These are phyloP conservation scores for Calyptomena viridis DNA, from an alignment of 2,113 vertebrate species.

Conservation along the genomic window DNA sequence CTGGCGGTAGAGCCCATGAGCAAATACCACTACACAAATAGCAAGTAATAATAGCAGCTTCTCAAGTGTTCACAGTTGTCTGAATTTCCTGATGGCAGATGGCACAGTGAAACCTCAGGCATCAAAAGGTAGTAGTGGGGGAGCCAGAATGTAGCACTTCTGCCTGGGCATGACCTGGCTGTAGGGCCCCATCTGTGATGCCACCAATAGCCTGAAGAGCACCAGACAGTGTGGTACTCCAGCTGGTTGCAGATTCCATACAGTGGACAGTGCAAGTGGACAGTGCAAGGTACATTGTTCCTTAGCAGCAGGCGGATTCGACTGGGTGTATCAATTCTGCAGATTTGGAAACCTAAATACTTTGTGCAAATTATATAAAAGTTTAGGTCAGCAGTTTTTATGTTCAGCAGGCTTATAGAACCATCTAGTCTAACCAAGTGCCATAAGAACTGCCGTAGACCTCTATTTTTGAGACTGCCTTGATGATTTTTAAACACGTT, in stretches of 20 bases:
- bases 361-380: not conserved
- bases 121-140: not conserved
- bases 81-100: not conserved
- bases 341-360: not conserved
- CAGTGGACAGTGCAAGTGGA: not conserved
- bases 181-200: not conserved
- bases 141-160: not conserved
- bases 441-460: not conserved
- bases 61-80: not conserved
- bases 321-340: not conserved
- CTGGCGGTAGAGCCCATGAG: not conserved
- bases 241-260: not conserved
- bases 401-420: not conserved
- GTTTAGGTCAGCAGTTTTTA: not conserved
- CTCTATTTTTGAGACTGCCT: not conserved
- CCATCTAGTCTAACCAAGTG: not conserved
- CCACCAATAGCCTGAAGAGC: not conserved
- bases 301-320: not conserved
- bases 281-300: not conserved
- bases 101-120: not conserved
- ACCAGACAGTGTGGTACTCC: not conserved
- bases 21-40: not conserved
- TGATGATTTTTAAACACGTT: not conserved
- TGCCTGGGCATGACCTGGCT: fast-evolving
- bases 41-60: not conserved